Percentiles rank a stretch among this genome's conserved stretches.
Evolutionary conservation across 2,797 vertebrate genomes (phyloP).

Genomic region (Cetoscarus ocellatus): DNA sequence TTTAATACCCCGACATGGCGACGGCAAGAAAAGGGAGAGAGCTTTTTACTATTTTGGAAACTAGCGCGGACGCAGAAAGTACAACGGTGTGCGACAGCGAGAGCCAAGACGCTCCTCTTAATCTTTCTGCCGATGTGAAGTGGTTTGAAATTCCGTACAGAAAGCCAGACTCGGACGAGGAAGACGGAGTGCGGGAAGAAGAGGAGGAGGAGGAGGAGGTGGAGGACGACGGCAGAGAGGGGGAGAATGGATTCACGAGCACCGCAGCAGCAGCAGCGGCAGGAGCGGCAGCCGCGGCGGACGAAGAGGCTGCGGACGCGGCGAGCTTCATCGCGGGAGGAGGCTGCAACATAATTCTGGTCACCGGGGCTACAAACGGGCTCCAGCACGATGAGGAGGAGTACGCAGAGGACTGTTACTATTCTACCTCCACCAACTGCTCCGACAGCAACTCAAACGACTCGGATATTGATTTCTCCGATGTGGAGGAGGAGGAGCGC

Average conservation of each 20-base stretch:
- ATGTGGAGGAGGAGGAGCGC: slow-evolving; percentile 88
- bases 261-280: slow-evolving; percentile 65
- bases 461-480: slow-evolving; percentile 90
- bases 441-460: slow-evolving; percentile 87
- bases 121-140: slow-evolving; percentile 88
- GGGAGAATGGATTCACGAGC: slow-evolving; percentile 74
- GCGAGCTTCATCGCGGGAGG: slow-evolving; percentile 83
- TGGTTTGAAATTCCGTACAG: slow-evolving; percentile 89
- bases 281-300: slow-evolving; percentile 25
- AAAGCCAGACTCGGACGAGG: slow-evolving; percentile 87
- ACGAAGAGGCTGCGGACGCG: slow-evolving; percentile 79
- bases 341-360: slow-evolving; percentile 88
- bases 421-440: slow-evolving; percentile 85
- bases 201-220: slow-evolving; percentile 56
- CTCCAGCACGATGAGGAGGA: slow-evolving; percentile 87
- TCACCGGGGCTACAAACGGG: slow-evolving; percentile 86
- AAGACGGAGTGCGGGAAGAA: slow-evolving; percentile 75
- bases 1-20: slow-evolving; percentile 90
- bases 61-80: slow-evolving; percentile 88
- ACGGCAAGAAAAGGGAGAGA: slow-evolving; percentile 90
- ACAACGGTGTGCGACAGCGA: slow-evolving; percentile 82
- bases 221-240: slow-evolving; percentile 48
- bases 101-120: slow-evolving; percentile 83
- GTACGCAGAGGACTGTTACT: slow-evolving; percentile 84
- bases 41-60: slow-evolving; percentile 92